phyloP scores from a whole-genome alignment of 2,888 invertebrate genomes.

The Poecilobothrus nobilitatus region DNA sequence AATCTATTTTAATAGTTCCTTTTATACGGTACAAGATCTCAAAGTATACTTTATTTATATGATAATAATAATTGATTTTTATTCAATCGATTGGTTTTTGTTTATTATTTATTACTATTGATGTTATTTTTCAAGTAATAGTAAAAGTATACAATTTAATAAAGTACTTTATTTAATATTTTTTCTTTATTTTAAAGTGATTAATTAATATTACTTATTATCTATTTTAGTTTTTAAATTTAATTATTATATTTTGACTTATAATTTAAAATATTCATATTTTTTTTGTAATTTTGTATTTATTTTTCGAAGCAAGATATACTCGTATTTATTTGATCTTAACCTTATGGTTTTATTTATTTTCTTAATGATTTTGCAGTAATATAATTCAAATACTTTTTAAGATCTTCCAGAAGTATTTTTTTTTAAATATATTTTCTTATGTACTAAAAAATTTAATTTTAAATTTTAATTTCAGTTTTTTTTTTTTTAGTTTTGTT shows the following conservation, averaged over 20 bases:
- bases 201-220: neutral
- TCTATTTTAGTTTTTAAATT: neutral
- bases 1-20: neutral
- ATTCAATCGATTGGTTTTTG: neutral
- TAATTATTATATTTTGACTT: neutral
- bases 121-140: too few species aligned
- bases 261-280: neutral
- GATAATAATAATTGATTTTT: neutral
- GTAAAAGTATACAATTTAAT: neutral
- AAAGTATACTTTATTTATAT: neutral
- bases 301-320: neutral
- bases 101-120: too few species aligned
- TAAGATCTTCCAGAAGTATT: neutral
- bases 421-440: neutral
- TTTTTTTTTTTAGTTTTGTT: neutral
- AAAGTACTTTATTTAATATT: neutral
- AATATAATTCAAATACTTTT: slow-evolving; percentile 1
- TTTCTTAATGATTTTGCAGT: neutral
- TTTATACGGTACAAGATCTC: neutral
- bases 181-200: neutral
- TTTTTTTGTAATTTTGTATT: neutral
- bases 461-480: neutral
- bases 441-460: neutral
- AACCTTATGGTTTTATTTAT: neutral
- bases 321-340: neutral